phyloP scores from a whole-genome alignment of 2,113 vertebrate species.

The Nothobranchius furzeri region DNA sequence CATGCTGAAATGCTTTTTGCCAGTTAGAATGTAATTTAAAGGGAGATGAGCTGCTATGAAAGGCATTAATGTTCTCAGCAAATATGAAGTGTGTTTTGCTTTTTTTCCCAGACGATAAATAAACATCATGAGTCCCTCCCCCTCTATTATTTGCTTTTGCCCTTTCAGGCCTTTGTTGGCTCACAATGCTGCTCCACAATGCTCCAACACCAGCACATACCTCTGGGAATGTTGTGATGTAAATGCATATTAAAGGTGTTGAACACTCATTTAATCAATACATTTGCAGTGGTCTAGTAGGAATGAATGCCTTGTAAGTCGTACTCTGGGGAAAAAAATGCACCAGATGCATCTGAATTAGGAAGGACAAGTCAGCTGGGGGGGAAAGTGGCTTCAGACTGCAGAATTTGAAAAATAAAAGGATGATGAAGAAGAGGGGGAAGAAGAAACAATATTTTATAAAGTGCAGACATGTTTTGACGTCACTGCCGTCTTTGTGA shows the following conservation, averaged over 20 bases:
- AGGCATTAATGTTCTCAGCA: conserved; percentile 4
- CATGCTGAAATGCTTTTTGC: no score
- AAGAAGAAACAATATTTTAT: no score
- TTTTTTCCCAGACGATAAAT: conserved; percentile 42
- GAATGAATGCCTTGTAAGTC: no score
- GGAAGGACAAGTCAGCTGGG: no score
- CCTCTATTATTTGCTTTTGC: conserved; percentile 48
- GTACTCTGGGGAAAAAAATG: no score
- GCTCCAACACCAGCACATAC: conserved; percentile 44
- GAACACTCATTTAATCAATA: background rate
- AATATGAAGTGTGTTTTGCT: conserved; percentile 6
- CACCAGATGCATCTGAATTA: no score
- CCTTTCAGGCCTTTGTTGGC: conserved; percentile 54
- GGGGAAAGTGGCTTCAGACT: background rate
- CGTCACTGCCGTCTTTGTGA: no score
- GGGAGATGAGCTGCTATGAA: background rate
- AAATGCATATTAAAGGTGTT: conserved; percentile 53
- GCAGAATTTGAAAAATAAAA: no score
- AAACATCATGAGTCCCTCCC: conserved; percentile 34
- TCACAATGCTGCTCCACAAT: conserved; percentile 45
- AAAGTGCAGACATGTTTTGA: no score
- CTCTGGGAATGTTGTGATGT: conserved; percentile 59
- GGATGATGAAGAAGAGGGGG: no score
- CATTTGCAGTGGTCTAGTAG: conserved; percentile 8
- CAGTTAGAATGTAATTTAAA: background rate